A percentile compares a stretch with the other conserved stretches of the same genome.
These are phyloP conservation scores for Epizoanthus stellaris DNA, from an alignment of 92 coral and sea anemone genomes.

Conservation along the genomic window DNA sequence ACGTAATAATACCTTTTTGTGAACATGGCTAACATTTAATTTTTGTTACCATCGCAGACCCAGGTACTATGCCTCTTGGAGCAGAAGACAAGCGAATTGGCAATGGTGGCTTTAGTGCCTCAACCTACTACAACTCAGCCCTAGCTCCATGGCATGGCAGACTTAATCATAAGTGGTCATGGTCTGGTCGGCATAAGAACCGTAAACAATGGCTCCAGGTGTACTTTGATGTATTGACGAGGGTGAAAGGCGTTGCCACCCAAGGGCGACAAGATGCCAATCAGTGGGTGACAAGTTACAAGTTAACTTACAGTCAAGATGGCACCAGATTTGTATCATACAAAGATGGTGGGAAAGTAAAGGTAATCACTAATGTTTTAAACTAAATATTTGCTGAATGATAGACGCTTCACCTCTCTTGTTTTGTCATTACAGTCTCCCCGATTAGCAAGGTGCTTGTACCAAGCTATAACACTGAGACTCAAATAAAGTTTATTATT, in stretches of 20 bases:
- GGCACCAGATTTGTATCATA: slow-evolving; percentile 62
- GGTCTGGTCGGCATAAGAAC: slow-evolving; percentile 82
- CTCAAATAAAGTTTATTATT: too few species aligned
- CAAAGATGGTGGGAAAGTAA: slow-evolving; percentile 34
- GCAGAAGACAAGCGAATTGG: slow-evolving; percentile 82
- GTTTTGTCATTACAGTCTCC: too few species aligned
- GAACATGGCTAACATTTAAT: not conserved
- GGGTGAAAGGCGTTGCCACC: slow-evolving; percentile 76
- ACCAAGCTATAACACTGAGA: too few species aligned
- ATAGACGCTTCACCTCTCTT: too few species aligned
- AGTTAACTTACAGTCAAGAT: slow-evolving; percentile 66
- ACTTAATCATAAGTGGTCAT: slow-evolving; percentile 78
- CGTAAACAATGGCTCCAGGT: slow-evolving; percentile 73
- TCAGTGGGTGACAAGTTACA: slow-evolving; percentile 83
- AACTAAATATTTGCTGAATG: too few species aligned
- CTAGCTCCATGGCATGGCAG: slow-evolving; percentile 88
- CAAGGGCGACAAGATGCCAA: slow-evolving; percentile 83
- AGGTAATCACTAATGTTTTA: slow-evolving; percentile 24
- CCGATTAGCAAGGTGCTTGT: too few species aligned
- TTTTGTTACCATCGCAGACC: slow-evolving; percentile 50
- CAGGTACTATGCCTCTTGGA: slow-evolving; percentile 85
- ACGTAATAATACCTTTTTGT: too few species aligned
- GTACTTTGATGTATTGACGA: slow-evolving; percentile 65
- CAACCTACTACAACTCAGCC: slow-evolving; percentile 65
- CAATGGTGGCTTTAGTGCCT: slow-evolving; percentile 84